A percentile compares a stretch with the other conserved stretches of the same genome.
Conservation (phyloP, 2,113 vertebrate genomes). For the Holacanthus passer region DNA sequence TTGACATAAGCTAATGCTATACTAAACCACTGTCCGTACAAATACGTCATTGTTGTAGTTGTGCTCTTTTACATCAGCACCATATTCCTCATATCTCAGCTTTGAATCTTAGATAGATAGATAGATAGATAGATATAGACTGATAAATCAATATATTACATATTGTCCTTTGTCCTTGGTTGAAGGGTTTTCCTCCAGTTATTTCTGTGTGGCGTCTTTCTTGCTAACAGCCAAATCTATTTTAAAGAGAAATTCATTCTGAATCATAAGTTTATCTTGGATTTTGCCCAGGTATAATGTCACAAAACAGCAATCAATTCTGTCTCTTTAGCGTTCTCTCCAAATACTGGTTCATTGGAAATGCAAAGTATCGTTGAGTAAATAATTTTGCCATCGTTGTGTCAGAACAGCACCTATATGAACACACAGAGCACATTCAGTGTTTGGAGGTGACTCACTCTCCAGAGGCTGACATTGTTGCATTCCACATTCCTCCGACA, state of each 20-base stretch:
- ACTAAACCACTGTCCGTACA: not conserved
- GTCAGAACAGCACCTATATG: constrained; percentile 47
- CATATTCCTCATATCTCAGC: too few relatives aligned
- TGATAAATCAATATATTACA: too few relatives aligned
- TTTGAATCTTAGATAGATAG: too few relatives aligned
- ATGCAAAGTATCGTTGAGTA: constrained; percentile 11
- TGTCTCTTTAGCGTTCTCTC: not conserved
- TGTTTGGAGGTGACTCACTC: constrained; percentile 78
- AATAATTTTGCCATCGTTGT: constrained; percentile 28
- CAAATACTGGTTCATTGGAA: not conserved
- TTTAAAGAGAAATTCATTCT: not conserved
- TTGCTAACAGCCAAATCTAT: not conserved
- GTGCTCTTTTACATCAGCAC: too few relatives aligned
- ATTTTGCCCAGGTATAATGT: not conserved
- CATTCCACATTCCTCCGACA: constrained; percentile 77
- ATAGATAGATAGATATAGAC: too few relatives aligned
- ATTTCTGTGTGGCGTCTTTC: not conserved
- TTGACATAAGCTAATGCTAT: not conserved
- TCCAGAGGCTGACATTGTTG: constrained; percentile 79
- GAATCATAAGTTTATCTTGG: not conserved
- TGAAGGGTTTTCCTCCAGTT: not conserved
- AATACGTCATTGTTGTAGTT: too few relatives aligned
- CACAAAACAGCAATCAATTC: not conserved
- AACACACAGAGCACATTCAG: constrained; percentile 42
- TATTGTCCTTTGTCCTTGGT: not conserved